Conservation (phyloP, 2,888 invertebrate genomes). For the Polyommatus iphigenia region DNA sequence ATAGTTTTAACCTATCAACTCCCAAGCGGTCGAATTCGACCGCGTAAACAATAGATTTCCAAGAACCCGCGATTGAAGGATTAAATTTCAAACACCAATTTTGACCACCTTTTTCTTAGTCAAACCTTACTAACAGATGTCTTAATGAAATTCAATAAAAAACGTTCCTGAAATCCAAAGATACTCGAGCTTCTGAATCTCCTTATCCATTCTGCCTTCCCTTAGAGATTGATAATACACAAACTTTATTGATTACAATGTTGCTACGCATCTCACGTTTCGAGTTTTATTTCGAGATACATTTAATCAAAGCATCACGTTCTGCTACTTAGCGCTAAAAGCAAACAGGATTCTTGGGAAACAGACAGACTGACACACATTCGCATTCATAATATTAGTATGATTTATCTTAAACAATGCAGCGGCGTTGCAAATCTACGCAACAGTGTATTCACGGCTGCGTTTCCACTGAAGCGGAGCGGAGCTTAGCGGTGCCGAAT, state of each 20-base stretch:
- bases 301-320: neutral
- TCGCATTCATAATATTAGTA: no score
- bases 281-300: neutral
- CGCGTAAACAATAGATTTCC: no score
- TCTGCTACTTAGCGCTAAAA: neutral
- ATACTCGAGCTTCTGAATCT: neutral
- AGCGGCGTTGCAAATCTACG: no score
- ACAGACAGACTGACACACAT: no score
- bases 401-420: no score
- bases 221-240: neutral
- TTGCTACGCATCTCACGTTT: constrained; percentile 10
- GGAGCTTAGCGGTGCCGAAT: no score
- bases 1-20: no score
- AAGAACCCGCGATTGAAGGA: no score
- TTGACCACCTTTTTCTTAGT: neutral
- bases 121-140: neutral
- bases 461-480: no score
- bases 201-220: neutral
- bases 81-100: no score
- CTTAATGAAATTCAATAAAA: neutral
- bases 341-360: neutral
- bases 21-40: no score
- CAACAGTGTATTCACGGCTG: no score
- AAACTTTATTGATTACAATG: neutral
- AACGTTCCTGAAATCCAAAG: neutral